phyloP scores from a whole-genome alignment of 2,113 vertebrate species.

The Odontophorus gujanensis region DNA sequence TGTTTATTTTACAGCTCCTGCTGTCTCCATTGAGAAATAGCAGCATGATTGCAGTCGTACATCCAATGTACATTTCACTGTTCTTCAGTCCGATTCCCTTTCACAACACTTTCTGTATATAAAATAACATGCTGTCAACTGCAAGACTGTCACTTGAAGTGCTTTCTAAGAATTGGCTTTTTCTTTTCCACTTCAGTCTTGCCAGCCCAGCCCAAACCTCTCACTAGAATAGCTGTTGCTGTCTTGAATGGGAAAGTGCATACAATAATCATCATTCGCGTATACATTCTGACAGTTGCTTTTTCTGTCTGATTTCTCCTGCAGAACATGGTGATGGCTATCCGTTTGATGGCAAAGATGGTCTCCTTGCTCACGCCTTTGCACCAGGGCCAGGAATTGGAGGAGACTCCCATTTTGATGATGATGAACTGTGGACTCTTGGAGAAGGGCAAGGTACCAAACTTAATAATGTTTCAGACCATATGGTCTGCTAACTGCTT shows the following conservation, averaged over 20 bases:
- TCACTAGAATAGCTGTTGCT: neutral
- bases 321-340: constrained; percentile 98
- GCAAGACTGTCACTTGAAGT: neutral
- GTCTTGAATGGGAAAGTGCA: neutral
- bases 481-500: neutral
- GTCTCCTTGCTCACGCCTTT: constrained; percentile 96
- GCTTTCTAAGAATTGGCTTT: neutral
- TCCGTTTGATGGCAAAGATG: constrained; percentile 97
- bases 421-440: constrained; percentile 97
- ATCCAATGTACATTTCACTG: neutral
- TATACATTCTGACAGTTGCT: neutral
- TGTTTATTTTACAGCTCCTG: neutral
- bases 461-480: neutral
- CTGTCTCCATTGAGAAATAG: neutral
- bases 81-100: neutral
- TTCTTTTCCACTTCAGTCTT: neutral
- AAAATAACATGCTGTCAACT: neutral
- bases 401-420: constrained; percentile 98
- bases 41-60: neutral
- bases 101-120: neutral
- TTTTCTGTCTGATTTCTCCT: neutral
- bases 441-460: constrained; percentile 94
- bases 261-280: neutral
- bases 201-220: neutral
- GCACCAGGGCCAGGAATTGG: constrained; percentile 93